phyloP scores from a whole-genome alignment of 2,888 invertebrate species.

The Calliopum simillimum region DNA sequence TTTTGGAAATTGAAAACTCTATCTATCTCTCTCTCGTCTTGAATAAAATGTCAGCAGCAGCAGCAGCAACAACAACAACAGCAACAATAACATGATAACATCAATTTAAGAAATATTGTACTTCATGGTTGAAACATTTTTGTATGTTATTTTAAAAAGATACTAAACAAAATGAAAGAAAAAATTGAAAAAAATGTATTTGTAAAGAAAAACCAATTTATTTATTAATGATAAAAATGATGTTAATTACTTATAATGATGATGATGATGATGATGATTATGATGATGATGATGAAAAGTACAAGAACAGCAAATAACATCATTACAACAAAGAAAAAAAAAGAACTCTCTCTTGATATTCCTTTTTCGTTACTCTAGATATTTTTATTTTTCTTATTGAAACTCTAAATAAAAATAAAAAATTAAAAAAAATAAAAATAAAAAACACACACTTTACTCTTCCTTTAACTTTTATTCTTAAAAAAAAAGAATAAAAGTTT shows the following conservation, averaged over 20 bases:
- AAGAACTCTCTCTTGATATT: constrained; percentile 55
- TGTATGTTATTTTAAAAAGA: background rate
- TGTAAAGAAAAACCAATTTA: background rate
- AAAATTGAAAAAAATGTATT: constrained; percentile 25
- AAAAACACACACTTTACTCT: background rate
- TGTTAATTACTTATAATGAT: constrained; percentile 44
- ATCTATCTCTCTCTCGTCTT: constrained; percentile 48
- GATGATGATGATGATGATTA: constrained; percentile 43
- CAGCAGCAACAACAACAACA: constrained; percentile 38
- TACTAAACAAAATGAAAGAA: constrained; percentile 34
- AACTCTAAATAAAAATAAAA: constrained; percentile 37
- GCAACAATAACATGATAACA: background rate
- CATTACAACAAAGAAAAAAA: constrained; percentile 42
- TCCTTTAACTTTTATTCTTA: background rate
- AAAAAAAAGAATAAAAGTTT: background rate
- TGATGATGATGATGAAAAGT: constrained; percentile 43
- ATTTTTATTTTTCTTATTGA: constrained; percentile 52
- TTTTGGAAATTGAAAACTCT: constrained; percentile 31
- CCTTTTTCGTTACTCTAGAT: constrained; percentile 53
- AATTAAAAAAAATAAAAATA: constrained; percentile 35
- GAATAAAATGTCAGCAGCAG: constrained; percentile 39
- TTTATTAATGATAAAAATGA: constrained; percentile 40
- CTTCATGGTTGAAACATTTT: constrained; percentile 14
- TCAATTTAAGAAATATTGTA: constrained; percentile 11
- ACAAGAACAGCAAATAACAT: constrained; percentile 39